Conservation (phyloP, 2,888 invertebrate species). For the Pyrrhosoma nymphula region DNA sequence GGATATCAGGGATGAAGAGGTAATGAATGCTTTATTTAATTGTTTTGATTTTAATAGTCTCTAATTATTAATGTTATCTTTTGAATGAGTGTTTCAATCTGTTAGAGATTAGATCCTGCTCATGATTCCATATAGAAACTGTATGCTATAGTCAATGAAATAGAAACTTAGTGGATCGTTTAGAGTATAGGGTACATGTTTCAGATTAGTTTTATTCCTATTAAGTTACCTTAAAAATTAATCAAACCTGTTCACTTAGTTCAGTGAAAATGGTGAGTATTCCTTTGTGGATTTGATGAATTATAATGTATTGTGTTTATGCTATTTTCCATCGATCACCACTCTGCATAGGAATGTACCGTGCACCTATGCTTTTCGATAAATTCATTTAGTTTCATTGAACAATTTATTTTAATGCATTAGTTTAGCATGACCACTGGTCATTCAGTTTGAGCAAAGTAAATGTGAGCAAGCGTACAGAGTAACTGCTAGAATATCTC, state of each 20-base stretch:
- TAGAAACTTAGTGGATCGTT: constrained; percentile 21
- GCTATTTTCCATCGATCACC: neutral
- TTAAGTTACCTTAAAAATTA: neutral
- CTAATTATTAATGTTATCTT: constrained; percentile 28
- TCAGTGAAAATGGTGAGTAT: constrained; percentile 30
- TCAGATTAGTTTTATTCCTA: neutral
- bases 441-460: neutral
- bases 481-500: neutral
- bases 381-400: neutral
- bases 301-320: neutral
- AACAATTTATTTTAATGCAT: neutral
- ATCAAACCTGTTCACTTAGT: constrained; percentile 52
- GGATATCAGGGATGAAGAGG: constrained; percentile 97
- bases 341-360: neutral
- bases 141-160: constrained; percentile 47
- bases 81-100: constrained; percentile 68
- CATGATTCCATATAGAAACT: constrained; percentile 22
- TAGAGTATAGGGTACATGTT: constrained; percentile 8
- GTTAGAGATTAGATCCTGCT: constrained; percentile 30
- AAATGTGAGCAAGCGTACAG: too few species aligned
- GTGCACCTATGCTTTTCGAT: neutral
- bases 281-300: neutral
- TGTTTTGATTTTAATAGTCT: neutral
- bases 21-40: constrained; percentile 77
- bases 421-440: neutral